Evolutionary conservation across 2,113 vertebrate species (phyloP).

Genomic region (Epinephelus moara): DNA sequence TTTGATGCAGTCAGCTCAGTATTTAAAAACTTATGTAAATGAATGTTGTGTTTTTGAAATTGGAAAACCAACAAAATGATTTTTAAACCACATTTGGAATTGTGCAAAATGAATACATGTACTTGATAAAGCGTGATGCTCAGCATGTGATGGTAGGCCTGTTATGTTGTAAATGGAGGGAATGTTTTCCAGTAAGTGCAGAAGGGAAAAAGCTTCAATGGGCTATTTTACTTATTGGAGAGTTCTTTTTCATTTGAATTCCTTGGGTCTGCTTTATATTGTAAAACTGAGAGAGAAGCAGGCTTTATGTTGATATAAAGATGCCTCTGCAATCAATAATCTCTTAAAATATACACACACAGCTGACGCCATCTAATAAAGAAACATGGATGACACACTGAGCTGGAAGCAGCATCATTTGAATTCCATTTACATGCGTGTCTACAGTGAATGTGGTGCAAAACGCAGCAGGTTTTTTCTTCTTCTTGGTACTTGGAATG

Average conservation of each 20-base stretch:
- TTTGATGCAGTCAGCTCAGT: not conserved
- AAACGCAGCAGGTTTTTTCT: conserved; percentile 30
- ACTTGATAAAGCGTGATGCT: not conserved
- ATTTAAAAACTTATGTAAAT: not conserved
- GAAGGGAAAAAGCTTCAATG: not conserved
- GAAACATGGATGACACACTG: conserved; percentile 24
- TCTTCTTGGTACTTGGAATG: conserved; percentile 37
- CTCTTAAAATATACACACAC: conserved; percentile 39
- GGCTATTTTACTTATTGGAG: not conserved
- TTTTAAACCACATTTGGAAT: not conserved
- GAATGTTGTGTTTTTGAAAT: not conserved
- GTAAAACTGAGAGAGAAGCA: conserved; percentile 17
- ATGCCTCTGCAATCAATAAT: conserved; percentile 47
- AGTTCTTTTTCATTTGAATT: conserved; percentile 14
- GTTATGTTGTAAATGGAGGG: not conserved
- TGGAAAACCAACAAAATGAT: not conserved
- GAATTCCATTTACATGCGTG: conserved; percentile 54
- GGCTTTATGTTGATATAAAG: conserved; percentile 30
- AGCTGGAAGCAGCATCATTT: conserved; percentile 50
- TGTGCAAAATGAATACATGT: not conserved
- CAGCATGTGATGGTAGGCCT: not conserved
- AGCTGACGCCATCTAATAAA: conserved; percentile 42
- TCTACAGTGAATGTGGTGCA: conserved; percentile 1
- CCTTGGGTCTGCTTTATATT: not conserved
- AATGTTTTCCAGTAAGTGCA: not conserved